Percentiles rank a stretch among this genome's conserved stretches.
These are phyloP conservation scores for Cataglyphis altisquamis DNA, from an alignment of 2,888 invertebrate genomes.

Conservation along the genomic window DNA sequence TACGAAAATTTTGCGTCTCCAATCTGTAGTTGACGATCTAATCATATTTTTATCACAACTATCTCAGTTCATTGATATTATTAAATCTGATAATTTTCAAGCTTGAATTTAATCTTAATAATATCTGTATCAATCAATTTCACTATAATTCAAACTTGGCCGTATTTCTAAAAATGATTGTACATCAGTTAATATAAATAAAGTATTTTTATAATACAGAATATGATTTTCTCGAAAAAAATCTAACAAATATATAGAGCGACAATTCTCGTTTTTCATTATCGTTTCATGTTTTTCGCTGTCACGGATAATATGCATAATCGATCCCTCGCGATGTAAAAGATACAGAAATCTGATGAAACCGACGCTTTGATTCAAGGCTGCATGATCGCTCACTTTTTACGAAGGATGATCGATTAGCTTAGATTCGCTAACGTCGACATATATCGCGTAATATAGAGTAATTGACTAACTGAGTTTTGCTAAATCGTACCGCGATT, in stretches of 20 bases:
- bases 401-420: conserved; percentile 59
- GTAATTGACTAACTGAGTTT: conserved; percentile 14
- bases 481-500: conserved; percentile 32
- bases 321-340: conserved; percentile 49
- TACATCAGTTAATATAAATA: neutral
- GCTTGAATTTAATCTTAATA: neutral
- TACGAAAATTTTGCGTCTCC: neutral
- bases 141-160: neutral
- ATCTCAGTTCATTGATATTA: neutral
- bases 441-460: conserved; percentile 29
- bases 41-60: neutral
- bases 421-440: conserved; percentile 34
- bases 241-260: neutral
- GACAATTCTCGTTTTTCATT: conserved; percentile 35
- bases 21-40: neutral
- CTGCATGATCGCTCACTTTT: conserved; percentile 62
- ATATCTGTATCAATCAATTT: neutral
- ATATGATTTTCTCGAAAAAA: neutral
- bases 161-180: neutral
- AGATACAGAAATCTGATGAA: conserved; percentile 61
- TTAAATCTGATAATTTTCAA: neutral
- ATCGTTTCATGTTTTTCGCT: neutral
- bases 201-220: neutral
- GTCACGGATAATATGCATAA: conserved; percentile 40
- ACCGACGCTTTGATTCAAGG: conserved; percentile 56